Evolutionary conservation across 1,140 invertebrate species (phyloP).

Genomic region (Drusus annulatus): DNA sequence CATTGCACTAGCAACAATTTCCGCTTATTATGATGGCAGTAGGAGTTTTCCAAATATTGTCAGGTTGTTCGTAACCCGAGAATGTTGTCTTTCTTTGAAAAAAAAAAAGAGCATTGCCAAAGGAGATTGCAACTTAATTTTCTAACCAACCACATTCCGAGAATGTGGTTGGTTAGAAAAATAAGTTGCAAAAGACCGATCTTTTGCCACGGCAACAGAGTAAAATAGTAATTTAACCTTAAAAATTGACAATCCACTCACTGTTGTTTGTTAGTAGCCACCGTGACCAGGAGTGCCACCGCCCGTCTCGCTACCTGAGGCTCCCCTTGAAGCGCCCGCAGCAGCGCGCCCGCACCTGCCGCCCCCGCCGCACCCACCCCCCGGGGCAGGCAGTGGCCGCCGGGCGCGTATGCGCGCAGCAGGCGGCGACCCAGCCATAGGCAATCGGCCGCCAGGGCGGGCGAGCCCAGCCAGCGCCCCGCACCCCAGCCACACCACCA

Average conservation of each 20-base stretch:
- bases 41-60: no score
- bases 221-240: no score
- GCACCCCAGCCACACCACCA: conserved; percentile 79
- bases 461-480: conserved; percentile 80
- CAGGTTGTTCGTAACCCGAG: no score
- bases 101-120: no score
- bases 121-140: no score
- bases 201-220: no score
- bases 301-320: conserved; percentile 61
- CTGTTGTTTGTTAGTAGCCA: conserved; percentile 64
- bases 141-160: no score
- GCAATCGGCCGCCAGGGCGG: conserved; percentile 83
- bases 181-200: no score
- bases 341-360: conserved; percentile 63
- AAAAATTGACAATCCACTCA: conserved; percentile 45
- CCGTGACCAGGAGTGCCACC: conserved; percentile 62
- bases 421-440: conserved; percentile 88
- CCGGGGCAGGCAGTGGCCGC: conserved; percentile 69
- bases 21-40: no score
- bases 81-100: no score
- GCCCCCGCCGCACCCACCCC: conserved; percentile 62
- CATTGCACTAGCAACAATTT: no score
- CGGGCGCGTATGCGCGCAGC: conserved; percentile 79
- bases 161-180: no score
- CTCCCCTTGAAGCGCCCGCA: conserved; percentile 63